Percentiles rank a stretch among this genome's conserved stretches.
These are phyloP conservation scores for Lutjanus argentimaculatus DNA, from an alignment of 2,797 vertebrate species.

Conservation along the genomic window DNA sequence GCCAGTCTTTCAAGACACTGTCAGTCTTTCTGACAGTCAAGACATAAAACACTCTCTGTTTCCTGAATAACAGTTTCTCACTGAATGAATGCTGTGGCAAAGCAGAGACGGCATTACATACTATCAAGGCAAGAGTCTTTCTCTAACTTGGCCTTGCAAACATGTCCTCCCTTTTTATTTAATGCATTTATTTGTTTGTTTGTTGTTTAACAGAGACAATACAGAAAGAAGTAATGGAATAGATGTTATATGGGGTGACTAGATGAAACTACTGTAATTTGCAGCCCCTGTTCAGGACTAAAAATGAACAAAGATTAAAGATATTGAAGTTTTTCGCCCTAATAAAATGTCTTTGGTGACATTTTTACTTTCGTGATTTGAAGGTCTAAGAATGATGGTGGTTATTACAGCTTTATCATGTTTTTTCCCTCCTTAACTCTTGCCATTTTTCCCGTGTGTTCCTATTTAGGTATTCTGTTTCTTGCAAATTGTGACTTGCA, in stretches of 20 bases:
- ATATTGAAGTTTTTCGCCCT: neutral
- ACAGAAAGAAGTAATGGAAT: neutral
- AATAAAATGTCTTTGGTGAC: neutral
- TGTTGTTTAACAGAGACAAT: neutral
- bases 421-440: too few species aligned
- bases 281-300: neutral
- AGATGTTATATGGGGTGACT: neutral
- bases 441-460: too few species aligned
- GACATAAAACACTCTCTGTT: conserved; percentile 51
- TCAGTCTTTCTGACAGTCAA: neutral
- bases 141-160: neutral
- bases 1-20: neutral
- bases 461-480: neutral
- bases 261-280: neutral
- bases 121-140: neutral
- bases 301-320: neutral
- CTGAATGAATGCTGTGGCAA: conserved; percentile 12
- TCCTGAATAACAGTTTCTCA: conserved; percentile 19
- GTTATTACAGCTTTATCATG: too few species aligned
- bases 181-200: neutral
- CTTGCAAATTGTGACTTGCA: neutral
- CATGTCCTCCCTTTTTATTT: neutral
- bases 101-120: neutral
- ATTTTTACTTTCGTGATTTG: neutral
- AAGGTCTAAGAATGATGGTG: neutral